These are phyloP conservation scores for Zaprionus lineosus DNA, from an alignment of 2,888 invertebrate genomes.

Conservation along the genomic window DNA sequence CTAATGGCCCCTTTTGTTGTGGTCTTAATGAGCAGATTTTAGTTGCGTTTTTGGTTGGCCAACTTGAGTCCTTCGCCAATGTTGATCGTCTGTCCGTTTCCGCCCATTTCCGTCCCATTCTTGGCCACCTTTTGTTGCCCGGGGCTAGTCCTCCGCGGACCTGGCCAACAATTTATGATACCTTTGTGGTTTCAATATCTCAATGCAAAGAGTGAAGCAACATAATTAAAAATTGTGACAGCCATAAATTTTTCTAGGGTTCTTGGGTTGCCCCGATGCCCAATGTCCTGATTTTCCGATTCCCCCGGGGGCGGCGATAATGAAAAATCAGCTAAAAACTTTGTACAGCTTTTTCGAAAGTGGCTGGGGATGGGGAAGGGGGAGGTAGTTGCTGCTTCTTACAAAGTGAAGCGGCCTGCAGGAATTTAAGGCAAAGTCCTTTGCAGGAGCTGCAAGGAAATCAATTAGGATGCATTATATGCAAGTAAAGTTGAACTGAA, in stretches of 20 bases:
- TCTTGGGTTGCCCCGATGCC: slow-evolving; percentile 11
- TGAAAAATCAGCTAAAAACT: not conserved
- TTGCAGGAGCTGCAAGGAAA: slow-evolving; percentile 41
- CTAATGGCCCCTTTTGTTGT: slow-evolving; percentile 58
- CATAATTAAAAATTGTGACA: slow-evolving; percentile 77
- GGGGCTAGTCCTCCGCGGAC: not conserved
- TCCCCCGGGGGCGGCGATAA: slow-evolving; percentile 7
- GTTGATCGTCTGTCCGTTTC: too few relatives aligned
- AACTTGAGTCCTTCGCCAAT: slow-evolving; percentile 24
- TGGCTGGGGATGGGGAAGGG: not conserved
- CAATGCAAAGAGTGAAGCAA: slow-evolving; percentile 60
- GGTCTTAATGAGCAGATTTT: slow-evolving; percentile 72
- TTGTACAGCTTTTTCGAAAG: not conserved
- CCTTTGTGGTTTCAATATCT: slow-evolving; percentile 75
- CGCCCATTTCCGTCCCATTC: slow-evolving; percentile 5
- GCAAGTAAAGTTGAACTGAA: slow-evolving; percentile 47
- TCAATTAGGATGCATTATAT: slow-evolving; percentile 67
- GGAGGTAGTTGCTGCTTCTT: not conserved
- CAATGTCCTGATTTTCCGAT: too few relatives aligned
- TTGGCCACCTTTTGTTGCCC: slow-evolving; percentile 34
- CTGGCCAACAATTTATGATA: slow-evolving; percentile 65
- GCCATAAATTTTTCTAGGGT: slow-evolving; percentile 58
- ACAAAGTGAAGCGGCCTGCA: not conserved
- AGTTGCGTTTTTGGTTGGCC: slow-evolving; percentile 19
- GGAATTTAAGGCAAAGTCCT: slow-evolving; percentile 31